A percentile compares a stretch with the other conserved stretches of the same genome.
Evolutionary conservation across 2,797 vertebrate genomes (phyloP).

Genomic region (Vireo griseus): DNA sequence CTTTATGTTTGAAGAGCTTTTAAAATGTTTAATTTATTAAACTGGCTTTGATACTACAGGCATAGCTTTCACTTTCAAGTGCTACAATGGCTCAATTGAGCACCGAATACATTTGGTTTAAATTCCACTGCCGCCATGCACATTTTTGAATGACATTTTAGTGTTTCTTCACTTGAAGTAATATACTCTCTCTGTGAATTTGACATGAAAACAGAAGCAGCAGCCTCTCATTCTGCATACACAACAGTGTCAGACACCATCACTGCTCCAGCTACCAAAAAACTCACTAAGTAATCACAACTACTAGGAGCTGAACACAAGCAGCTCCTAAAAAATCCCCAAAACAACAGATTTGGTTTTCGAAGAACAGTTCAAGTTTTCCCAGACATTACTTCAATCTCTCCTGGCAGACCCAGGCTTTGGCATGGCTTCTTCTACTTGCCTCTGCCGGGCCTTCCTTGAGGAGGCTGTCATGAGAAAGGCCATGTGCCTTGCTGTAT

Average conservation of each 20-base stretch:
- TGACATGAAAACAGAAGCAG: not conserved
- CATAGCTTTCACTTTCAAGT: slow-evolving; percentile 37
- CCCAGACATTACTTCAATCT: not conserved
- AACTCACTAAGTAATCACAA: not conserved
- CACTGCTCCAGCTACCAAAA: not conserved
- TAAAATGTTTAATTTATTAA: slow-evolving; percentile 57
- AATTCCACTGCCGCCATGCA: not conserved
- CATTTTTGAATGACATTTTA: not conserved
- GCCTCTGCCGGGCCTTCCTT: not conserved
- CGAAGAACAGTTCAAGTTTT: not conserved
- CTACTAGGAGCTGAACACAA: not conserved
- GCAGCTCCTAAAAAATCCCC: not conserved
- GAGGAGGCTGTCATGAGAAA: not conserved
- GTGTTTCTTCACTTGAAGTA: slow-evolving; percentile 1
- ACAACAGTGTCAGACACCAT: not conserved
- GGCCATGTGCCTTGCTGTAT: not conserved
- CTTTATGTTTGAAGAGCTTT: slow-evolving; percentile 41
- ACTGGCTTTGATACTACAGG: slow-evolving; percentile 29
- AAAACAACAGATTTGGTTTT: not conserved
- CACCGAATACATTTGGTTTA: slow-evolving; percentile 12
- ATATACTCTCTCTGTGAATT: not conserved
- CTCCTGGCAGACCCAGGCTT: not conserved
- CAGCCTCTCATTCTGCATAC: not conserved
- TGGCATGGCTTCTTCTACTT: not conserved
- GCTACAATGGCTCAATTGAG: not conserved